phyloP scores from a whole-genome alignment of 2,113 vertebrate genomes.

The Papio anubis region DNA sequence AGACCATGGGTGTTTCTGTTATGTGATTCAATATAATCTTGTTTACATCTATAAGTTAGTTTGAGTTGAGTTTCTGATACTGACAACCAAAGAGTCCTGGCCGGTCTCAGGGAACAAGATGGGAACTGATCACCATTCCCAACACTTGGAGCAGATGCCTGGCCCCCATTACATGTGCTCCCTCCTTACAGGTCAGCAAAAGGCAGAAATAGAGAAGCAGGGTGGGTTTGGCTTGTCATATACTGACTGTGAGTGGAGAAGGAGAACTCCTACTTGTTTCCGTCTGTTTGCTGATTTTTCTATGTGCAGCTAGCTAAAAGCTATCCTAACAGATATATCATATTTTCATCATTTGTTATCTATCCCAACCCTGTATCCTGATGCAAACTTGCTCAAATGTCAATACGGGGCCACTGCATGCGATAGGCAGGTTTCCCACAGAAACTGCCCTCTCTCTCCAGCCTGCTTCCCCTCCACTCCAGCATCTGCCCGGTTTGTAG shows the following conservation, averaged over 20 bases:
- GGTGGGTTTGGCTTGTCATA: no score
- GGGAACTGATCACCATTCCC: neutral
- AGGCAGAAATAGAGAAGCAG: neutral
- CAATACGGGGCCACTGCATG: neutral
- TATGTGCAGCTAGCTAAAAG: neutral
- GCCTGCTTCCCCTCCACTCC: neutral
- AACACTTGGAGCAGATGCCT: neutral
- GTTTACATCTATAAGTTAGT: neutral
- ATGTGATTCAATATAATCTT: neutral
- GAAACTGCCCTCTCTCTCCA: neutral
- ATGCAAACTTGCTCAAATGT: neutral
- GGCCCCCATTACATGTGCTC: neutral
- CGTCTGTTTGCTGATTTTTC: neutral
- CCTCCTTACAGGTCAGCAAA: neutral
- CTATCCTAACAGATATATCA: neutral
- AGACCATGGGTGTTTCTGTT: neutral
- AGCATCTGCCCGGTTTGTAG: neutral
- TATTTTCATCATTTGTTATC: neutral
- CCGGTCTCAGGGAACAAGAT: neutral
- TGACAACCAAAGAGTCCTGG: neutral
- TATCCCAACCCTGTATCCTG: neutral
- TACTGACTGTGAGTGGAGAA: neutral
- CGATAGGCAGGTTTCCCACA: neutral
- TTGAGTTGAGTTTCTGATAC: neutral
- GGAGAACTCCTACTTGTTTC: neutral